phyloP scores from a whole-genome alignment of 2,113 vertebrate genomes.

The Saccopteryx bilineata region DNA sequence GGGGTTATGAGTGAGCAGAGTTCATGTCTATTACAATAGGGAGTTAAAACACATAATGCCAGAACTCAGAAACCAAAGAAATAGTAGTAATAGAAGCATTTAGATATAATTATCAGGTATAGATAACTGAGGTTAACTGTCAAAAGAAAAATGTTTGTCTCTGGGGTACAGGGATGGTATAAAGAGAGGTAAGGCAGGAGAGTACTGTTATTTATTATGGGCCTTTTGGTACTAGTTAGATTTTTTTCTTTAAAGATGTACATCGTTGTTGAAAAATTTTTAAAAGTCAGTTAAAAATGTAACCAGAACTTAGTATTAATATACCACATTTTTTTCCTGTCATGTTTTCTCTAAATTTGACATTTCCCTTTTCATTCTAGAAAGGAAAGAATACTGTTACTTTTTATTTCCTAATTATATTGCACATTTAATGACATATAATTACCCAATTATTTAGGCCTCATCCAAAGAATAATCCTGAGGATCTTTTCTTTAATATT shows the following conservation, averaged over 20 bases:
- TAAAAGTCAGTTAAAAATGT: conserved; percentile 34
- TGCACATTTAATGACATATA: conserved; percentile 53
- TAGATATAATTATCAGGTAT: neutral
- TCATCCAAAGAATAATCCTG: conserved; percentile 49
- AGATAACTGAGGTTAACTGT: neutral
- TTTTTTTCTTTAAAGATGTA: neutral
- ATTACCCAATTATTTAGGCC: conserved; percentile 66
- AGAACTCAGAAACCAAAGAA: conserved; percentile 56
- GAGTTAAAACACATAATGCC: conserved; percentile 39
- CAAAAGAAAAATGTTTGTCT: conserved; percentile 26
- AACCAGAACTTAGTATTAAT: conserved; percentile 24
- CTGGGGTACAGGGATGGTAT: neutral
- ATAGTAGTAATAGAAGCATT: conserved; percentile 21
- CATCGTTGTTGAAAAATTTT: neutral
- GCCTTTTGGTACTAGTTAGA: neutral
- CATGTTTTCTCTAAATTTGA: conserved; percentile 47
- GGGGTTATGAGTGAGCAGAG: neutral
- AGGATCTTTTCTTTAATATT: conserved; percentile 59
- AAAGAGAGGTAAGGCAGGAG: neutral
- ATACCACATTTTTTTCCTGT: neutral
- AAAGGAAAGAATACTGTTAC: conserved; percentile 18
- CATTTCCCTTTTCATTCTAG: conserved; percentile 44
- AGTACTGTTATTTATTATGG: neutral
- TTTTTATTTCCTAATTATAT: conserved; percentile 63
- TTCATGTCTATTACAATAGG: neutral